Evolutionary conservation across 2,888 invertebrate genomes (phyloP).

Genomic region (Julus scandinavius): DNA sequence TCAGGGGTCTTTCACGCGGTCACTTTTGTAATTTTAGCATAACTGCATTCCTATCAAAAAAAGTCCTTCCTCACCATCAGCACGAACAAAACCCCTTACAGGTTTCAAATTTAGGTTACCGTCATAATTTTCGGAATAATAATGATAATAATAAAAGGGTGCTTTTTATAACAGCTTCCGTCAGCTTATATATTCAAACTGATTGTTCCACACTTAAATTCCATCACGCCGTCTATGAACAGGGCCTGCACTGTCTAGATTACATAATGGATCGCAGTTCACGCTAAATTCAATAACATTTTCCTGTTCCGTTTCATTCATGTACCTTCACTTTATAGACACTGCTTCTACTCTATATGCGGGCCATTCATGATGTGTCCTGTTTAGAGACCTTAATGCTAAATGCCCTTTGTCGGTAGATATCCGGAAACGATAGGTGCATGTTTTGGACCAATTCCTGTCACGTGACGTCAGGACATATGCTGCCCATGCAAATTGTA

Average conservation of each 20-base stretch:
- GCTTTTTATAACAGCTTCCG: slow-evolving; percentile 15
- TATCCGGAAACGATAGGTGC: not conserved
- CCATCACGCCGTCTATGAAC: not conserved
- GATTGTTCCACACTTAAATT: slow-evolving; percentile 26
- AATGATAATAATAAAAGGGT: not conserved
- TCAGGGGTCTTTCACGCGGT: not conserved
- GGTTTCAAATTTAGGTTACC: slow-evolving; percentile 32
- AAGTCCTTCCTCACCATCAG: not conserved
- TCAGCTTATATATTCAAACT: slow-evolving; percentile 17
- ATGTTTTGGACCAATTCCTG: not conserved
- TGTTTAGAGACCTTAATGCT: not conserved
- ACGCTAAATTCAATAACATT: slow-evolving; percentile 1
- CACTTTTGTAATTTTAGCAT: not conserved
- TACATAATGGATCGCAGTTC: slow-evolving; percentile 12
- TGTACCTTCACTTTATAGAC: not conserved
- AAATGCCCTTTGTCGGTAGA: not conserved
- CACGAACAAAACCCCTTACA: slow-evolving; percentile 14
- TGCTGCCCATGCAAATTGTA: not conserved
- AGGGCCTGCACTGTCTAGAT: not conserved
- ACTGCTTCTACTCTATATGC: not conserved
- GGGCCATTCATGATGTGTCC: not conserved
- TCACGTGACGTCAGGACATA: not conserved
- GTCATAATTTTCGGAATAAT: slow-evolving; percentile 30
- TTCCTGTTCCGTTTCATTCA: slow-evolving; percentile 39
- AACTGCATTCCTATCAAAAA: slow-evolving; percentile 15